Conservation (phyloP, 2,888 invertebrate genomes). For the Tillus elongatus region DNA sequence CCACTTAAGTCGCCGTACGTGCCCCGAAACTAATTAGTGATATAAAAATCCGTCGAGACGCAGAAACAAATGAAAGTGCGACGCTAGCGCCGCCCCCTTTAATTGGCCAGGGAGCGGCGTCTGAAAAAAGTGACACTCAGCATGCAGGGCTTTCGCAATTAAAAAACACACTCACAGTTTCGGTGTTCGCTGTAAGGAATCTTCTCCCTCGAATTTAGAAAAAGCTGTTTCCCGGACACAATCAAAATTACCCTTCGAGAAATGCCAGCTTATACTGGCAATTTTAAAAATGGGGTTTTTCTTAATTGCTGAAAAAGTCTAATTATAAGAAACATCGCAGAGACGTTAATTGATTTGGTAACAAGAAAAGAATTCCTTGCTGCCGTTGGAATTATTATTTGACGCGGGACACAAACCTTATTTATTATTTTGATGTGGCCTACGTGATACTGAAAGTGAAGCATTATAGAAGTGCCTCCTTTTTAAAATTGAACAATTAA, state of each 20-base stretch:
- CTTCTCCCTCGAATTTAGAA: slow-evolving; percentile 21
- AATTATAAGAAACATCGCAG: slow-evolving; percentile 39
- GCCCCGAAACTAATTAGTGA: slow-evolving; percentile 43
- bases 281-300: slow-evolving; percentile 42
- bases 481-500: neutral
- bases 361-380: slow-evolving; percentile 38
- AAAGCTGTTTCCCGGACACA: slow-evolving; percentile 30
- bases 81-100: slow-evolving; percentile 25
- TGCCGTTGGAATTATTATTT: slow-evolving; percentile 30
- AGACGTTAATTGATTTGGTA: slow-evolving; percentile 43
- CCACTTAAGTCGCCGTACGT: slow-evolving; percentile 30
- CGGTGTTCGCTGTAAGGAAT: slow-evolving; percentile 18
- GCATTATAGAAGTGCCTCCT: no score
- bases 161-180: slow-evolving; percentile 22
- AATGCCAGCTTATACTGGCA: slow-evolving; percentile 31
- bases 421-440: slow-evolving; percentile 35
- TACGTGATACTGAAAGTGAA: slow-evolving; percentile 22
- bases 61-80: slow-evolving; percentile 41
- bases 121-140: slow-evolving; percentile 37
- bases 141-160: slow-evolving; percentile 39
- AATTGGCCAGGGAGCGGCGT: slow-evolving; percentile 31
- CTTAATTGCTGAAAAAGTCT: slow-evolving; percentile 41
- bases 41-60: slow-evolving; percentile 44
- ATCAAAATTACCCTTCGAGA: slow-evolving; percentile 39
- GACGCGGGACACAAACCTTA: slow-evolving; percentile 28